Base-by-base conservation (phyloP, 2,113 vertebrate genomes). In the Penelope pileata region DNA sequence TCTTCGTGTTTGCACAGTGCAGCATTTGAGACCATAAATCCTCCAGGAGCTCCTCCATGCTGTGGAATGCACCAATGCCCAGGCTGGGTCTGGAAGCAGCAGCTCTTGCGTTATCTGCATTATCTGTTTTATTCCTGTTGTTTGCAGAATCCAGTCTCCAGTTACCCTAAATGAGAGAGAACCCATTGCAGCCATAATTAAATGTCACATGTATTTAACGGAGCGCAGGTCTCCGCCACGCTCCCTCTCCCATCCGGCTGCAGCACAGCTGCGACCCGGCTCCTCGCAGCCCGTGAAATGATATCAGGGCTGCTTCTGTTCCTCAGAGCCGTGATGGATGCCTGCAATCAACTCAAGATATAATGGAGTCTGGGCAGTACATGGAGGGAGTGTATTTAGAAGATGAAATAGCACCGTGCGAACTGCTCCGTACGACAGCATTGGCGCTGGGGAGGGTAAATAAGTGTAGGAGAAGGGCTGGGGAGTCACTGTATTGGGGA, bases 121-220 rank as follows among this genome's bases (percentile, higher is more conserved):
- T 42, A n/a, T 16, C 36, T 34, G 18, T 17, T 19, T 51, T 95
- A 78, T 88, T 22, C 47, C 38, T 84, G 56, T 78, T 70, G 38
- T 75, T 95, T 94, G 73, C 77, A 82, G 86, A 91, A 81, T 67
- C 84, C 69, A 67, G 63, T 45, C 86, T 94, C 76, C 16, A 24
- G 81, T 78, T 95, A 50, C 22, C 73, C 74, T 3, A 40, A 45
- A 67, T 81, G 81, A 81, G 89, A 70, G 64, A 58, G 86, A 59
- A 82, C 81, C 87, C 91, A 56, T 87, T 9, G 74, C 77, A 78
- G 51, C 5, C 93, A 7, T 93, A 92, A 94, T 95, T 81, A 96
- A 96, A 93, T 88, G 91, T 93, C 91, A 86, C 80, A 83, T 82
- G 43, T 62, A 50, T 86, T 92, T 91, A 90, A 94, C 72, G 24